These are phyloP conservation scores for Apamea anceps DNA, from an alignment of 2,888 invertebrate species.

Conservation along the genomic window DNA sequence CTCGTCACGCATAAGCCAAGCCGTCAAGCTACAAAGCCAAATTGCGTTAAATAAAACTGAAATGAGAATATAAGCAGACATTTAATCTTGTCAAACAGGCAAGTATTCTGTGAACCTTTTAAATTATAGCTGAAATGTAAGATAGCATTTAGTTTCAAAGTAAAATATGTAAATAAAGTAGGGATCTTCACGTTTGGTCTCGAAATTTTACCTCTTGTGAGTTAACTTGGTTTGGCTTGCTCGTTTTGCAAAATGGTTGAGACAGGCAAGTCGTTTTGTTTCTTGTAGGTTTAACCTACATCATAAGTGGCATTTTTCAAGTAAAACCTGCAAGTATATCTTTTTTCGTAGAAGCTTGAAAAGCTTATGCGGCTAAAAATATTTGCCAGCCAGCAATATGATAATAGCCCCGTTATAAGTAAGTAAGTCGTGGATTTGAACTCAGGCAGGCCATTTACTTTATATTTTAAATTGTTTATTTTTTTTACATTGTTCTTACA, in stretches of 20 bases:
- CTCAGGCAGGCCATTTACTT: not conserved
- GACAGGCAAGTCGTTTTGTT: conserved; percentile 21
- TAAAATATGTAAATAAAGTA: conserved; percentile 55
- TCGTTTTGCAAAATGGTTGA: conserved; percentile 37
- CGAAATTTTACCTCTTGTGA: conserved; percentile 36
- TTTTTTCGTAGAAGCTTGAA: not conserved
- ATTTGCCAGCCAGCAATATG: no score
- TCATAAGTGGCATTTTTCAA: not conserved
- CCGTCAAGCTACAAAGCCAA: conserved; percentile 2
- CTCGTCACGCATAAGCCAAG: not conserved
- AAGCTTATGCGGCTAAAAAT: not conserved
- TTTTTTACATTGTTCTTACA: no score
- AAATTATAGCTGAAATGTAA: conserved; percentile 54
- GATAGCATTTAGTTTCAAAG: conserved; percentile 52
- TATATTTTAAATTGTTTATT: no score
- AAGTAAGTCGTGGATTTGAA: not conserved
- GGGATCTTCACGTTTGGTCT: conserved; percentile 28
- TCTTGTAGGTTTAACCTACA: not conserved
- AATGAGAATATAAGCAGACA: conserved; percentile 20
- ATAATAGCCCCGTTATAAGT: not conserved
- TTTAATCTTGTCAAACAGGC: conserved; percentile 43
- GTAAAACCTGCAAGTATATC: not conserved
- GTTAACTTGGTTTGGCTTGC: conserved; percentile 28
- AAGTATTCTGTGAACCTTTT: conserved; percentile 37
- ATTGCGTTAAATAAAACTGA: conserved; percentile 43